These are phyloP conservation scores for Leptinotarsa defecta DNA, from an alignment of 1,140 invertebrate genomes.

Conservation along the genomic window DNA sequence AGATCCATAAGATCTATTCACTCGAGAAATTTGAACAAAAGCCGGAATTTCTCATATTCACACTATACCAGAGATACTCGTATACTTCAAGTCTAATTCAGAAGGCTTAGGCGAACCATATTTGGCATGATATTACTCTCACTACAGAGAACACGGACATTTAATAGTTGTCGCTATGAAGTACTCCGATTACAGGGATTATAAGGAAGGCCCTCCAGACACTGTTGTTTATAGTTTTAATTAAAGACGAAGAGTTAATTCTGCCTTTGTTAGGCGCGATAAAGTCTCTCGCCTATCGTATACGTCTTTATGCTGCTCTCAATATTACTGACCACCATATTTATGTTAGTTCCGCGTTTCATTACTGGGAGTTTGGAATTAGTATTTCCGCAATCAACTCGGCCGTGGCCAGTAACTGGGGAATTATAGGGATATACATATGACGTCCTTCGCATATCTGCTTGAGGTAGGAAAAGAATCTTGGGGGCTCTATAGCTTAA, in stretches of 20 bases:
- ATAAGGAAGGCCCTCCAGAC: conserved; percentile 11
- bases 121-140: conserved; percentile 5
- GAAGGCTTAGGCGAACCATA: background rate
- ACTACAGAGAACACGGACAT: conserved; percentile 5
- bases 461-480: no score
- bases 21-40: background rate
- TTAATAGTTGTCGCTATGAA: conserved; percentile 6
- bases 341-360: background rate
- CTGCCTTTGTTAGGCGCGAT: conserved; percentile 14
- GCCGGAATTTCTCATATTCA: background rate
- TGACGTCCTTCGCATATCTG: no score
- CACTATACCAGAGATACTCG: background rate
- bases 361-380: no score
- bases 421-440: no score
- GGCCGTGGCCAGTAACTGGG: no score
- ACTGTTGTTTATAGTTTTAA: conserved; percentile 24
- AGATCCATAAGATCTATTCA: background rate
- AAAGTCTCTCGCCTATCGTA: conserved; percentile 8
- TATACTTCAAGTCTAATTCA: conserved; percentile 3
- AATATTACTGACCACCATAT: conserved; percentile 4
- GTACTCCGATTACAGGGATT: conserved; percentile 17
- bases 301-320: conserved; percentile 1
- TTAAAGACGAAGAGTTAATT: conserved; percentile 25
- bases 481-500: no score
- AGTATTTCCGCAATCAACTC: no score